Conservation (phyloP, 2,888 invertebrate species). For the Ennomos quercinarius region DNA sequence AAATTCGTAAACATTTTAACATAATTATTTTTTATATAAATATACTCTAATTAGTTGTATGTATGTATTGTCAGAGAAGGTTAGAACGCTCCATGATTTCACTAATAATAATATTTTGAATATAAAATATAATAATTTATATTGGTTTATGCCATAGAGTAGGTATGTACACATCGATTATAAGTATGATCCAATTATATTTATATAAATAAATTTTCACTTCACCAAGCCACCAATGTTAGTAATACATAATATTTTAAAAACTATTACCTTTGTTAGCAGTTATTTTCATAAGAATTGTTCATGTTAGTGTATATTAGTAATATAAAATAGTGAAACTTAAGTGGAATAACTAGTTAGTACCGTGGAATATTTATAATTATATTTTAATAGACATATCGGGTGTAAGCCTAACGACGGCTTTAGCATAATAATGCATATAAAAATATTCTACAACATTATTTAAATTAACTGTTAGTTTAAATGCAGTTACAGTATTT, state of each 20-base stretch:
- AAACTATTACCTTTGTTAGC: slow-evolving; percentile 31
- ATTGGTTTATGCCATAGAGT: slow-evolving; percentile 56
- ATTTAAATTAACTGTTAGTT: too few species aligned
- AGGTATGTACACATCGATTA: slow-evolving; percentile 51
- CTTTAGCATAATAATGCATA: too few species aligned
- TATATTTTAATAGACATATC: slow-evolving; percentile 7
- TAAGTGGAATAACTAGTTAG: slow-evolving; percentile 29
- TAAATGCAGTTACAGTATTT: too few species aligned
- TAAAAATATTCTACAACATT: too few species aligned
- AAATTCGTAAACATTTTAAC: slow-evolving; percentile 48
- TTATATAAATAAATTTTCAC: slow-evolving; percentile 45
- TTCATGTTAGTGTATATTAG: slow-evolving; percentile 31
- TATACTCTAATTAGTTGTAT: slow-evolving; percentile 67
- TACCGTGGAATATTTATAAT: slow-evolving; percentile 32
- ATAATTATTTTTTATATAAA: slow-evolving; percentile 50
- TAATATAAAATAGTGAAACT: slow-evolving; percentile 18
- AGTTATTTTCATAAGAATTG: slow-evolving; percentile 20
- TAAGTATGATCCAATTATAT: slow-evolving; percentile 31
- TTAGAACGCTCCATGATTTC: slow-evolving; percentile 48
- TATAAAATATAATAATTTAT: slow-evolving; percentile 54
- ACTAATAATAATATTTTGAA: slow-evolving; percentile 48
- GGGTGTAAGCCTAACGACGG: slow-evolving; percentile 5
- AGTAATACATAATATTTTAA: slow-evolving; percentile 22
- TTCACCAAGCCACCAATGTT: slow-evolving; percentile 57
- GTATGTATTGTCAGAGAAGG: slow-evolving; percentile 69